Percentiles rank a stretch among this genome's conserved stretches.
Evolutionary conservation across 2,888 invertebrate genomes (phyloP).

Genomic region (Mystacides longicornis): DNA sequence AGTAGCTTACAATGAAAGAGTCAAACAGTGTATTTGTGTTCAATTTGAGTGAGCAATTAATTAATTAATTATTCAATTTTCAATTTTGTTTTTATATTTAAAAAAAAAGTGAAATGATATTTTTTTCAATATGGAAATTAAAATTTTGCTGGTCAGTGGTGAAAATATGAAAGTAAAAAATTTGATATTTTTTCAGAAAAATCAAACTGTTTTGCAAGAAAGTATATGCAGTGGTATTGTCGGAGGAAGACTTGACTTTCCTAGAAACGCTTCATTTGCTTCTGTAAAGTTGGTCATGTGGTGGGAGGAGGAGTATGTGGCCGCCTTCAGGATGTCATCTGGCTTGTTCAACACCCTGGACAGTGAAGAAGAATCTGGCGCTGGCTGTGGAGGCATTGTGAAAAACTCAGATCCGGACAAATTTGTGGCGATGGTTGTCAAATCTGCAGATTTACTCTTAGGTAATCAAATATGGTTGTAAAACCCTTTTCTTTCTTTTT

Average conservation of each 20-base stretch:
- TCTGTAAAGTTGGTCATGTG: slow-evolving; percentile 76
- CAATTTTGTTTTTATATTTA: too few species aligned
- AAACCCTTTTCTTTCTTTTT: too few species aligned
- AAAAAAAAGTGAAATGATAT: too few species aligned
- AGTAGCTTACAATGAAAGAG: too few species aligned
- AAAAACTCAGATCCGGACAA: slow-evolving; percentile 72
- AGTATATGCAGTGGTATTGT: slow-evolving; percentile 72
- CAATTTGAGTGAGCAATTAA: too few species aligned
- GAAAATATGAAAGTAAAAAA: not conserved
- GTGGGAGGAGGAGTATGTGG: slow-evolving; percentile 78
- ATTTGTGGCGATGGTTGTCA: slow-evolving; percentile 64
- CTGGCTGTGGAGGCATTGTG: slow-evolving; percentile 50
- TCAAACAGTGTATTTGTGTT: too few species aligned
- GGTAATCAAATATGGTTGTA: too few species aligned
- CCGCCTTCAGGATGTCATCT: slow-evolving; percentile 56
- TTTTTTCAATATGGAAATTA: too few species aligned
- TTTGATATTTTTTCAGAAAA: slow-evolving; percentile 41
- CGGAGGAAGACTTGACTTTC: slow-evolving; percentile 75
- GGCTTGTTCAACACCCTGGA: slow-evolving; percentile 41
- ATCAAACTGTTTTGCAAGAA: slow-evolving; percentile 70
- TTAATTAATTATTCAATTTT: too few species aligned
- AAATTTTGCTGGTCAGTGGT: not conserved
- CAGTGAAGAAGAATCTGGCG: slow-evolving; percentile 37
- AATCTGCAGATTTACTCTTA: slow-evolving; percentile 63
- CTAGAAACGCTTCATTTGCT: slow-evolving; percentile 76